These are phyloP conservation scores for Periophthalmus modestus DNA, from an alignment of 2,113 vertebrate species.

Conservation along the genomic window DNA sequence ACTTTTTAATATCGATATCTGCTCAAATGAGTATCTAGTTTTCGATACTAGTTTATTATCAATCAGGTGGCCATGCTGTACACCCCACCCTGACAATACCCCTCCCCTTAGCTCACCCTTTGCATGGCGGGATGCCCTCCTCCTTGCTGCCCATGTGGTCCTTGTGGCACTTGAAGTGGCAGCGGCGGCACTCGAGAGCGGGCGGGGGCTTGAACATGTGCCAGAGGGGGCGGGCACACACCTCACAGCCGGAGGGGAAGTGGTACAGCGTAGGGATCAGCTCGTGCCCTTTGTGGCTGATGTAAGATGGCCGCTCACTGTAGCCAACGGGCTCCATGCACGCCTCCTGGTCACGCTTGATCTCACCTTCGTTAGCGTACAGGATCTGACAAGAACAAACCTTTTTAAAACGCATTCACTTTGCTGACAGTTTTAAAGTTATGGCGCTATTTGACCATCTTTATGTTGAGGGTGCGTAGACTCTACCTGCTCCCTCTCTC, in stretches of 20 bases:
- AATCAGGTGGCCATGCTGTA: too few relatives aligned
- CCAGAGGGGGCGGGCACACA: slow-evolving; percentile 92
- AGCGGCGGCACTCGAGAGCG: slow-evolving; percentile 93
- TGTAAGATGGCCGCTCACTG: slow-evolving; percentile 86
- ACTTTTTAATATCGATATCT: too few relatives aligned
- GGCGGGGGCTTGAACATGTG: slow-evolving; percentile 94
- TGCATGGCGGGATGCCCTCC: slow-evolving; percentile 92
- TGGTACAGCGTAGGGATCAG: slow-evolving; percentile 96
- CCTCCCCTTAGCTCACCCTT: slow-evolving; percentile 77
- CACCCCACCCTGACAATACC: slow-evolving; percentile 28
- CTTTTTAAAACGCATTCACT: background rate
- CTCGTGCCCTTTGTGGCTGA: slow-evolving; percentile 95
- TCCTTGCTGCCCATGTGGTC: slow-evolving; percentile 96
- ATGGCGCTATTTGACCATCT: too few relatives aligned
- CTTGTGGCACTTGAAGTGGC: slow-evolving; percentile 95
- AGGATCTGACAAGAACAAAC: slow-evolving; percentile 80
- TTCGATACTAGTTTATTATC: too few relatives aligned
- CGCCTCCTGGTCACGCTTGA: slow-evolving; percentile 89
- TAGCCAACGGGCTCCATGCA: slow-evolving; percentile 75
- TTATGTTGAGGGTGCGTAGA: too few relatives aligned
- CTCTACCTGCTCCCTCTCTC: too few relatives aligned
- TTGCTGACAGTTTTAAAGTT: too few relatives aligned
- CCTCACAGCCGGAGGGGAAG: slow-evolving; percentile 95
- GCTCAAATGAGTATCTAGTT: too few relatives aligned
- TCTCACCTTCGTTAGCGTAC: slow-evolving; percentile 96